These are phyloP conservation scores for Zeugodacus cucurbitae DNA, from an alignment of 1,140 invertebrate species.

Conservation along the genomic window DNA sequence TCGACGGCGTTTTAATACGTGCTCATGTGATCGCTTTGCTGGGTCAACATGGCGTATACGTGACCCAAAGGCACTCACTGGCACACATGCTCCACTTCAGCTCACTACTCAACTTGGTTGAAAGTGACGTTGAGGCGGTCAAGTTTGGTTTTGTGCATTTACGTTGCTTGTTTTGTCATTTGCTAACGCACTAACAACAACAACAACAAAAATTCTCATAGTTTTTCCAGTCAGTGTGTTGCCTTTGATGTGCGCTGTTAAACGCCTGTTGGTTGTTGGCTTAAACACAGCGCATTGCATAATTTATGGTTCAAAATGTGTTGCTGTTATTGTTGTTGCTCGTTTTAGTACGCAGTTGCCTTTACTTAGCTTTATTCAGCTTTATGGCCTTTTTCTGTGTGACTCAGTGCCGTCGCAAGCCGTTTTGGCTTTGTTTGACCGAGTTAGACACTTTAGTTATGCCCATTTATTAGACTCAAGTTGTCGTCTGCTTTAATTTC, in stretches of 20 bases:
- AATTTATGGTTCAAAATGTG: not conserved
- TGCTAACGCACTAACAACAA: not conserved
- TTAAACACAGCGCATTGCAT: not conserved
- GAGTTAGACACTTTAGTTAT: no score
- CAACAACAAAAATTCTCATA: no score
- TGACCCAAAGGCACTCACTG: not conserved
- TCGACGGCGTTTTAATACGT: not conserved
- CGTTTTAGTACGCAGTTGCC: not conserved
- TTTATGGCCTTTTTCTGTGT: not conserved
- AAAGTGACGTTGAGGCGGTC: not conserved
- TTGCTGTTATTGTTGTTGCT: not conserved
- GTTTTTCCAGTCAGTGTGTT: not conserved
- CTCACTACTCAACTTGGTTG: no score
- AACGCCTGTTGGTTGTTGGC: not conserved
- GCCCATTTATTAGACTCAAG: no score
- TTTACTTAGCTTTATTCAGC: not conserved
- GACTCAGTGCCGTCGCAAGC: no score
- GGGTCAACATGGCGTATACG: slow-evolving; percentile 15
- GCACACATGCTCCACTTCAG: not conserved
- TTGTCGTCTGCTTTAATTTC: no score
- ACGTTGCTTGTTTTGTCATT: not conserved
- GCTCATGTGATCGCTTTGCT: not conserved
- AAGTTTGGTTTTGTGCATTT: not conserved
- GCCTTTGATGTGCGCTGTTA: not conserved
- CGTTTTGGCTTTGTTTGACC: no score